These are phyloP conservation scores for Murina feae DNA, from an alignment of 2,113 vertebrate genomes.

Conservation along the genomic window DNA sequence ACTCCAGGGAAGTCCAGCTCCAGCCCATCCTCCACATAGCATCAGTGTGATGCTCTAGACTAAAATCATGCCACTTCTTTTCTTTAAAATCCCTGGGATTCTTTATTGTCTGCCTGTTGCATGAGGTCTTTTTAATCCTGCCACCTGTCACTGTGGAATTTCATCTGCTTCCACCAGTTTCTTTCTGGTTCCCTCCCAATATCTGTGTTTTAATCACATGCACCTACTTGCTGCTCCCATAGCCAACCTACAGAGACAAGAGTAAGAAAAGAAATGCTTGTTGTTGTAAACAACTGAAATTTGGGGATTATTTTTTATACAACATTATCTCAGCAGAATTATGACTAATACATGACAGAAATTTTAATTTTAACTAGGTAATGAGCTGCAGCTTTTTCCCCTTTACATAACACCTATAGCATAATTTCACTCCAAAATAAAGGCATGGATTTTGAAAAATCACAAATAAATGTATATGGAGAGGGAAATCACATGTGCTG, in stretches of 20 bases:
- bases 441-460: not conserved
- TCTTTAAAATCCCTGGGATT: not conserved
- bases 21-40: not conserved
- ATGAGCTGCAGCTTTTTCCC: not conserved
- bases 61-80: conserved; percentile 7
- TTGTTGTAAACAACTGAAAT: not conserved
- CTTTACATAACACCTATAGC: not conserved
- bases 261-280: not conserved
- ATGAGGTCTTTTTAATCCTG: not conserved
- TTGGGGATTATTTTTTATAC: not conserved
- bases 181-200: not conserved
- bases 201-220: not conserved
- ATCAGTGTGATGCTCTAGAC: not conserved
- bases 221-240: not conserved
- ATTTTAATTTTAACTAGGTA: conserved; percentile 32
- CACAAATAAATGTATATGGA: not conserved
- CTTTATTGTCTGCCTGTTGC: not conserved
- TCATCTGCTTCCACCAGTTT: not conserved
- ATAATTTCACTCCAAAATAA: conserved; percentile 37
- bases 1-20: not conserved
- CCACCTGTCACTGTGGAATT: not conserved
- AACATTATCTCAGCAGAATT: conserved; percentile 45
- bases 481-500: not conserved
- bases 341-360: conserved; percentile 15
- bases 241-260: not conserved